Evolutionary conservation across 2,113 vertebrate genomes (phyloP).

Genomic region (Eolophus roseicapilla): DNA sequence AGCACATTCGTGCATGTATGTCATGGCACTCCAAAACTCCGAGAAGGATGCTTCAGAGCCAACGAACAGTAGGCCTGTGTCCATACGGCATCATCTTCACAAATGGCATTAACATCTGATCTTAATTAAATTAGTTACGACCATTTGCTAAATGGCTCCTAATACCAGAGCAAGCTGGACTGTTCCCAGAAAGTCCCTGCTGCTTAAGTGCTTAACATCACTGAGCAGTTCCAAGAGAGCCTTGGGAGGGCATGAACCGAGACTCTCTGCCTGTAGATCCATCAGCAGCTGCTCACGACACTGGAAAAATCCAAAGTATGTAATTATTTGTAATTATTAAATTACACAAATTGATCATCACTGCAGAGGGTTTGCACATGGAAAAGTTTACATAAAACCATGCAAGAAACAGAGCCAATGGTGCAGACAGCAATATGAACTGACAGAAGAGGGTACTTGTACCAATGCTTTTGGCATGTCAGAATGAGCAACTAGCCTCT

Average conservation of each 20-base stretch:
- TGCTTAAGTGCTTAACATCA: slow-evolving; percentile 32
- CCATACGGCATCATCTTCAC: slow-evolving; percentile 38
- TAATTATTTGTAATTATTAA: slow-evolving; percentile 21
- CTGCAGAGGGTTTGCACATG: not conserved
- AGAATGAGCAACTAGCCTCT: not conserved
- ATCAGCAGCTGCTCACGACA: not conserved
- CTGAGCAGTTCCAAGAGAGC: slow-evolving; percentile 26
- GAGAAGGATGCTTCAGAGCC: slow-evolving; percentile 21
- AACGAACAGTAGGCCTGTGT: slow-evolving; percentile 19
- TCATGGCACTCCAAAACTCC: slow-evolving; percentile 11
- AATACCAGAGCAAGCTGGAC: slow-evolving; percentile 31
- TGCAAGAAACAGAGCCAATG: not conserved
- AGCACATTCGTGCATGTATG: not conserved
- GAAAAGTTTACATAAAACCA: not conserved
- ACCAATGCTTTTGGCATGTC: not conserved
- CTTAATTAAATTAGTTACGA: slow-evolving; percentile 60
- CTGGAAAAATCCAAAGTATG: not conserved
- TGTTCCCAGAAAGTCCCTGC: slow-evolving; percentile 50
- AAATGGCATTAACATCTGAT: slow-evolving; percentile 53
- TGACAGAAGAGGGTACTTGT: not conserved
- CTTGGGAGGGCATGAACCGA: slow-evolving; percentile 11
- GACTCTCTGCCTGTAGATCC: not conserved
- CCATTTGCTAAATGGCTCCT: slow-evolving; percentile 49
- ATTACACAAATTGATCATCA: not conserved
- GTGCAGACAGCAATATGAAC: not conserved